phyloP scores from a whole-genome alignment of 2,888 invertebrate species.

The Drosophila longiperda region DNA sequence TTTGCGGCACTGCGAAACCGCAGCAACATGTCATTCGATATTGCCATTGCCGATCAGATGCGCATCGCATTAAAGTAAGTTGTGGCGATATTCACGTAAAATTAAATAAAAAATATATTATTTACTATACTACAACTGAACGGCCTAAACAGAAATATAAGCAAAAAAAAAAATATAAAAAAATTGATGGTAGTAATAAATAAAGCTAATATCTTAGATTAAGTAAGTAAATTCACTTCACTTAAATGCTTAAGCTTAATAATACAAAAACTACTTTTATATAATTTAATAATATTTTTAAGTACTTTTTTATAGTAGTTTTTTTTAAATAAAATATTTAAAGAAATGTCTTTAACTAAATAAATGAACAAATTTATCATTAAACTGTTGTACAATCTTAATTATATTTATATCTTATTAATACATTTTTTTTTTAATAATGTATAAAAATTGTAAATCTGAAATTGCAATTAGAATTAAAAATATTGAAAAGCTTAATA shows the following conservation, averaged over 20 bases:
- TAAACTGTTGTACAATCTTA: background rate
- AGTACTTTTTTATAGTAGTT: background rate
- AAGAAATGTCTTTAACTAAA: background rate
- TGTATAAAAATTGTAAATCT: background rate
- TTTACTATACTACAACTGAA: background rate
- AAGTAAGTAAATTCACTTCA: background rate
- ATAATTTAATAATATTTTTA: background rate
- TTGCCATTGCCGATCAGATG: conserved; percentile 83
- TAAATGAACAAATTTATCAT: background rate
- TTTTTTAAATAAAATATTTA: background rate
- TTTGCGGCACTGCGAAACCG: conserved; percentile 30
- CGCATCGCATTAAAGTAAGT: conserved; percentile 83
- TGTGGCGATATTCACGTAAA: background rate
- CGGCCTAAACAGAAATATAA: background rate
- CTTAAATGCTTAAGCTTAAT: background rate
- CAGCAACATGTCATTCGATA: conserved; percentile 80
- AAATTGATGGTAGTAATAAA: background rate
- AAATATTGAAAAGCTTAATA: background rate
- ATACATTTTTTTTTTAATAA: background rate
- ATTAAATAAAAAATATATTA: background rate
- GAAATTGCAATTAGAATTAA: background rate
- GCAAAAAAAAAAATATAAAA: background rate
- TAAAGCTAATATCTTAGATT: background rate
- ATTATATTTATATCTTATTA: background rate
- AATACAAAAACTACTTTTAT: background rate